These are phyloP conservation scores for Parnassius mnemosyne DNA, from an alignment of 2,888 invertebrate genomes.

Conservation along the genomic window DNA sequence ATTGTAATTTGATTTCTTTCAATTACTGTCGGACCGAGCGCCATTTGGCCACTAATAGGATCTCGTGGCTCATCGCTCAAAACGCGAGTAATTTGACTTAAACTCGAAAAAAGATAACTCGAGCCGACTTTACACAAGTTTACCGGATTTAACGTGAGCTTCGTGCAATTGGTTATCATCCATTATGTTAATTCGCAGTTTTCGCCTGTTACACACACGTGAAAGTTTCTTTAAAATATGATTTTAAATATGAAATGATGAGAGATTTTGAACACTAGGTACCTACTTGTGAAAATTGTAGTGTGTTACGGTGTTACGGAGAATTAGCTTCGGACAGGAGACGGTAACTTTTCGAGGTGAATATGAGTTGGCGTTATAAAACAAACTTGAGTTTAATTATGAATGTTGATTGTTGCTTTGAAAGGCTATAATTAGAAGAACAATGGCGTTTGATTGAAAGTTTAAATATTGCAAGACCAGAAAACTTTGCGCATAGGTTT, in stretches of 20 bases:
- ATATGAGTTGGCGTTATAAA: constrained; percentile 32
- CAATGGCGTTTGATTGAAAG: constrained; percentile 62
- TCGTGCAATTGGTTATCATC: constrained; percentile 72
- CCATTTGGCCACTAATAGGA: constrained; percentile 72
- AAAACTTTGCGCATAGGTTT: constrained; percentile 47
- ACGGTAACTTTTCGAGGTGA: constrained; percentile 7
- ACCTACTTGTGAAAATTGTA: constrained; percentile 47
- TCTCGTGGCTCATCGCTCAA: constrained; percentile 56
- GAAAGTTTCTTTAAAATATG: constrained; percentile 42
- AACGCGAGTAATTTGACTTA: constrained; percentile 58
- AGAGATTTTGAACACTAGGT: constrained; percentile 47
- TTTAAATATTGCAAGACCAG: constrained; percentile 47
- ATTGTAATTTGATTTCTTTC: constrained; percentile 75
- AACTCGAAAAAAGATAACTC: constrained; percentile 51
- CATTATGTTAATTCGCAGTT: constrained; percentile 69
- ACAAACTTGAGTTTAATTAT: constrained; percentile 32
- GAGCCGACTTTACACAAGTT: constrained; percentile 59
- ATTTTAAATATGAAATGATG: constrained; percentile 49
- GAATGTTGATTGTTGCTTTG: constrained; percentile 31
- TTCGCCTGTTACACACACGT: constrained; percentile 46
- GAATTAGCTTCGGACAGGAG: constrained; percentile 30
- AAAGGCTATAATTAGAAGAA: constrained; percentile 61
- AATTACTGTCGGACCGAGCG: constrained; percentile 56
- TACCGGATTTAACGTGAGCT: constrained; percentile 68
- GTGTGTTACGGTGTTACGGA: constrained; percentile 31